Percentiles rank a stretch among this genome's conserved stretches.
Conservation (phyloP, 2,888 invertebrate species). For the Blastobasis adustella region DNA sequence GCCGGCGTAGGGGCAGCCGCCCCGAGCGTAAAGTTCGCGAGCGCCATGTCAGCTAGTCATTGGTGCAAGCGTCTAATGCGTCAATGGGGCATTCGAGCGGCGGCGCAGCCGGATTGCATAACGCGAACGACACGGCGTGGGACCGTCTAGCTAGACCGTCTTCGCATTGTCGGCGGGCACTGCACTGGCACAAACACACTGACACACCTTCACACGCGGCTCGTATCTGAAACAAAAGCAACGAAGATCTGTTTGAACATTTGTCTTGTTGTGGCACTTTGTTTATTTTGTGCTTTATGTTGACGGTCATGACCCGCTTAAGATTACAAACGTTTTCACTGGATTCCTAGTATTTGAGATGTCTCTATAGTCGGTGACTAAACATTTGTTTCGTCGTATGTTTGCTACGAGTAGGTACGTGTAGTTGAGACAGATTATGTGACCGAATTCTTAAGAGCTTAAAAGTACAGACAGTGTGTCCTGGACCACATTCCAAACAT, state of each 20-base stretch:
- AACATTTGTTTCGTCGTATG: too few species aligned
- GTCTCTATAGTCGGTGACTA: too few species aligned
- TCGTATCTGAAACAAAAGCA: constrained; percentile 51
- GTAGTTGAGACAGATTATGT: too few species aligned
- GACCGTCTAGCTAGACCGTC: constrained; percentile 38
- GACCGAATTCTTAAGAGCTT: too few species aligned
- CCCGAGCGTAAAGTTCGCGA: constrained; percentile 60
- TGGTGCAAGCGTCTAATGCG: constrained; percentile 50
- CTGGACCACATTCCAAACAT: too few species aligned
- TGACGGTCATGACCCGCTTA: too few species aligned
- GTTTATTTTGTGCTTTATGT: constrained; percentile 6
- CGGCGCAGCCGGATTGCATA: constrained; percentile 33
- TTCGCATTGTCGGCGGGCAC: constrained; percentile 47
- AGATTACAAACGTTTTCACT: too few species aligned
- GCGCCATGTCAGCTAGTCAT: constrained; percentile 60
- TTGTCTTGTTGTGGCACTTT: constrained; percentile 3
- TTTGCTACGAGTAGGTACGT: too few species aligned
- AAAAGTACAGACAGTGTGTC: too few species aligned
- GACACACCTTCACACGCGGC: constrained; percentile 25
- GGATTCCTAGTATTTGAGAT: too few species aligned
- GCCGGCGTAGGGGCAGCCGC: constrained; percentile 49
- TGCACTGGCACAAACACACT: constrained; percentile 44
- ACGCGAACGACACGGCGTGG: constrained; percentile 35
- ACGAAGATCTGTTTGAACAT: constrained; percentile 11
- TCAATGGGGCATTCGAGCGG: constrained; percentile 23